Percentiles rank a stretch among this genome's conserved stretches.
These are phyloP conservation scores for Baronia brevicornis DNA, from an alignment of 2,888 invertebrate genomes.

Conservation along the genomic window DNA sequence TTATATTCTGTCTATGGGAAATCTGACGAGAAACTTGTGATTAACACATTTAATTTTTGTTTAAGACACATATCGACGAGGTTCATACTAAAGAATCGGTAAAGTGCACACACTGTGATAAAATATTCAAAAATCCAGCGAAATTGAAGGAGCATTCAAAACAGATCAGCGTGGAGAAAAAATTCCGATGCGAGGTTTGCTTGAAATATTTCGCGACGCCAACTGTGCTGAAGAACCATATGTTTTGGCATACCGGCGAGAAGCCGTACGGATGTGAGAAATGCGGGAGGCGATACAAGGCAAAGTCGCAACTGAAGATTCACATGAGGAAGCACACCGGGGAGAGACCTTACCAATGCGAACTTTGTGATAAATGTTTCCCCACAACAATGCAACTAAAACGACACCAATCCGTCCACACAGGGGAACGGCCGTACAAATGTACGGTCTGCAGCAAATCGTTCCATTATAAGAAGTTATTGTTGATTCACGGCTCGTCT, in stretches of 20 bases:
- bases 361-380: conserved; percentile 23
- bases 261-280: conserved; percentile 34
- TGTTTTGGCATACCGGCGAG: conserved; percentile 38
- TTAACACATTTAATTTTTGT: conserved; percentile 11
- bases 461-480: conserved; percentile 26
- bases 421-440: conserved; percentile 20
- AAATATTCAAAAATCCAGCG: conserved; percentile 32
- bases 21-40: no score
- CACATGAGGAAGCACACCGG: conserved; percentile 34
- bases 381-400: conserved; percentile 21
- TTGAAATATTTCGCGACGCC: conserved; percentile 27
- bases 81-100: conserved; percentile 24
- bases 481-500: conserved; percentile 27
- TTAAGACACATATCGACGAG: conserved; percentile 25
- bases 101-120: conserved; percentile 39
- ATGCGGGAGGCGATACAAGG: conserved; percentile 38
- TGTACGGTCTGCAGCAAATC: conserved; percentile 21
- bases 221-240: conserved; percentile 30
- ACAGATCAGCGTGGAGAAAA: conserved; percentile 24
- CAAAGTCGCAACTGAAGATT: conserved; percentile 29
- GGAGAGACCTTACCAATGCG: conserved; percentile 25
- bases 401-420: conserved; percentile 25
- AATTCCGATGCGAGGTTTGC: conserved; percentile 35
- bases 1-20: no score
- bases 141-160: conserved; percentile 30